A percentile compares a stretch with the other conserved stretches of the same genome.
Conservation (phyloP, 2,113 vertebrate species). For the Hiodon tergisus region DNA sequence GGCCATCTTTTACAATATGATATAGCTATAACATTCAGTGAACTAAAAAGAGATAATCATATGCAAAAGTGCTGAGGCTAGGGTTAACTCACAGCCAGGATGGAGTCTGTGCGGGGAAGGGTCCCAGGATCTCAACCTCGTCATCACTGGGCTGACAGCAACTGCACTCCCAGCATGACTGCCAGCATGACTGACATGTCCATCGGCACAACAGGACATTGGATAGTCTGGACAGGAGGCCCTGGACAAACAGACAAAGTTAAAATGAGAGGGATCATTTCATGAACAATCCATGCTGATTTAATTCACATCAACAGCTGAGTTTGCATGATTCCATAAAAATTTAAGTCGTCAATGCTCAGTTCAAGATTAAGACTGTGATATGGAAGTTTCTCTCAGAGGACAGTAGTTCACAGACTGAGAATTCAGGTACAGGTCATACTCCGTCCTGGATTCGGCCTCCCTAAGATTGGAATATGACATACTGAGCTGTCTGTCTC, state of each 20-base stretch:
- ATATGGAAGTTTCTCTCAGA: background rate
- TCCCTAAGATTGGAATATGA: background rate
- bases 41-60: background rate
- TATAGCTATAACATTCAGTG: too few species aligned
- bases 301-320: too few species aligned
- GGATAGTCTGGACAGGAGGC: slow-evolving; percentile 75
- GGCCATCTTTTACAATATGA: too few species aligned
- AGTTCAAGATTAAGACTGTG: background rate
- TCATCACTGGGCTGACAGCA: slow-evolving; percentile 78
- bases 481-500: background rate
- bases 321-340: background rate
- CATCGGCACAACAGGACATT: slow-evolving; percentile 79
- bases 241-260: slow-evolving; percentile 54
- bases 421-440: background rate
- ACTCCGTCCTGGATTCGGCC: background rate
- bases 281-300: too few species aligned
- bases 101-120: slow-evolving; percentile 81
- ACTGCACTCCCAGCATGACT: slow-evolving; percentile 68
- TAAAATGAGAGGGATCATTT: too few species aligned
- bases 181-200: slow-evolving; percentile 63
- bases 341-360: background rate
- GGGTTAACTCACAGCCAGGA: slow-evolving; percentile 79
- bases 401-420: background rate
- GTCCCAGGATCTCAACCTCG: slow-evolving; percentile 85
- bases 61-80: background rate